phyloP scores from a whole-genome alignment of 2,113 vertebrate species.

The Symphodus melops region DNA sequence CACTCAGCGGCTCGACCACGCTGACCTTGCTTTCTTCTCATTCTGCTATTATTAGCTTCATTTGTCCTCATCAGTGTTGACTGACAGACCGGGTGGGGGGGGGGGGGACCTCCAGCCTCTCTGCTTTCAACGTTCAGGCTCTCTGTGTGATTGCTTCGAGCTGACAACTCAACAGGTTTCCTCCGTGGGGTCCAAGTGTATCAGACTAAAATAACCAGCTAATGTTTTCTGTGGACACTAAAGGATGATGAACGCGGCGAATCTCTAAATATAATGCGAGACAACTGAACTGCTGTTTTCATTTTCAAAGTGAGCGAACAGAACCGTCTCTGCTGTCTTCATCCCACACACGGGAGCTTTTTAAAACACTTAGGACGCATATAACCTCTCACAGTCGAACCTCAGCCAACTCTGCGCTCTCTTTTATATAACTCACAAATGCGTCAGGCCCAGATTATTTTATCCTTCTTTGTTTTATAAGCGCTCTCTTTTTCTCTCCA shows the following conservation, averaged over 20 bases:
- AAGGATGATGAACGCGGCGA: background rate
- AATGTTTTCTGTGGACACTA: background rate
- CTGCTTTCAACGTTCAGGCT: conserved; percentile 22
- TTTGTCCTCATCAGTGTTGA: background rate
- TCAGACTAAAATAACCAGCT: background rate
- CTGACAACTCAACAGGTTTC: conserved; percentile 28
- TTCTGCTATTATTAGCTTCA: background rate
- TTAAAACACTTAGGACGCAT: conserved; percentile 32
- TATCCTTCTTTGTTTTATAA: conserved; percentile 4
- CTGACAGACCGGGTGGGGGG: background rate
- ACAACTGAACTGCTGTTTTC: background rate
- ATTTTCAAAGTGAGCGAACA: conserved; percentile 1
- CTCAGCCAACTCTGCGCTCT: conserved; percentile 26
- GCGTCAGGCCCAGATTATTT: background rate
- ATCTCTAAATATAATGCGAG: background rate
- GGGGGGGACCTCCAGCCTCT: conserved; percentile 18
- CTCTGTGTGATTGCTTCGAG: conserved; percentile 30
- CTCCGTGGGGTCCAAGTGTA: conserved; percentile 16
- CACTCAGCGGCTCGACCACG: background rate
- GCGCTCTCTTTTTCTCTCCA: background rate
- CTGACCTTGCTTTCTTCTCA: background rate
- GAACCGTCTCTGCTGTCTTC: background rate
- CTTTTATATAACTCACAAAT: conserved; percentile 42
- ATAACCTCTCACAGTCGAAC: conserved; percentile 36
- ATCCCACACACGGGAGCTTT: conserved; percentile 33